Evolutionary conservation across 2,888 invertebrate species (phyloP), one percentile per base, ranked within the genome.

Genomic region (Lycaena phlaeas): DNA sequence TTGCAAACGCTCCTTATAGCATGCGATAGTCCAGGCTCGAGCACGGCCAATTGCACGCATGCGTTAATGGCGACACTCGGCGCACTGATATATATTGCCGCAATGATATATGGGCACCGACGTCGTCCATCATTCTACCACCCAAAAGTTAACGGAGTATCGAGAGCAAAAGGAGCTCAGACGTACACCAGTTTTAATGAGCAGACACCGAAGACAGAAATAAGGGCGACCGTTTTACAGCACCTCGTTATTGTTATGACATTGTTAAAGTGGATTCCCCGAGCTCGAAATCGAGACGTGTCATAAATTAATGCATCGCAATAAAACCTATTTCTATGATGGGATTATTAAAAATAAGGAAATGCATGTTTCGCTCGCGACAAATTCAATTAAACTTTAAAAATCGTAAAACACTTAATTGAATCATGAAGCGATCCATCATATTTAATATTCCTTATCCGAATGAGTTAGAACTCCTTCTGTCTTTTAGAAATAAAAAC

Each of bases 41-140:
- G 64, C 65, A 67, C 68, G 66, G 66, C 66, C 76, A 67, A 77
- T 79, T 76, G 75, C 74, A 59, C 68, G 69, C 73, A 68, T 68
- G 79, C 79, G 82, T 74, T 81, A 82, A 82, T 81, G 81, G 81
- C 77, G 81, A 82, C 82, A 81, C 77, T 82, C 82, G 68, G 54
- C 82, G 77, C 73, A 55, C 60, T 58, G 68, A 81, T 79, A 81
- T 81, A 82, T 82, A 82, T 78, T 77, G 71, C 78, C 58, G 61
- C 72, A 76, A 77, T 84, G 82, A 84, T 84, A 81, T 82, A 84
- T 73, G 69, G 61, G 69, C 77, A 70, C 64, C 66, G 71, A 64
- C 69, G 64, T 77, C 82, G 76, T 82, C 59, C 77, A 81, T 82
- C 81, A 81, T 78, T 61, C 79, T 76, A 82, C 82, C 81, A 81